A percentile compares a stretch with the other conserved stretches of the same genome.
Evolutionary conservation across 1,140 invertebrate genomes (phyloP).

Genomic region (Zelostemma sp.): DNA sequence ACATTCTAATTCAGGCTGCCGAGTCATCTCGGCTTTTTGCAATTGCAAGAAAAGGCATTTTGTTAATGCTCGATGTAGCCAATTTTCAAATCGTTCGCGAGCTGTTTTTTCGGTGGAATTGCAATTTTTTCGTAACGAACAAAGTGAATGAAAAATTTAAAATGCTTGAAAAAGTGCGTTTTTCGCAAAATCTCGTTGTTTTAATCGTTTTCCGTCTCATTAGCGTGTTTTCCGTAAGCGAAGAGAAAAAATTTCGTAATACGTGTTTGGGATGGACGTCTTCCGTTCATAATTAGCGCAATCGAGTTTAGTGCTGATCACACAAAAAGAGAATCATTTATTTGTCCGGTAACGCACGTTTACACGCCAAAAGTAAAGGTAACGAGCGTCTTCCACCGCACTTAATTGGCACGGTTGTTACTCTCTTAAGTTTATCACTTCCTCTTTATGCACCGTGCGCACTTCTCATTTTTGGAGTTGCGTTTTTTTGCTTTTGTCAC

Average conservation of each 20-base stretch:
- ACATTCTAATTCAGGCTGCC: too few relatives aligned
- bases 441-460: conserved; percentile 17
- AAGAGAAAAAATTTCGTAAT: conserved; percentile 26
- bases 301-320: conserved; percentile 49
- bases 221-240: neutral
- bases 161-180: too few relatives aligned
- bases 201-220: neutral
- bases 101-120: too few relatives aligned
- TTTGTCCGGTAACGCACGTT: conserved; percentile 50
- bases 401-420: conserved; percentile 53
- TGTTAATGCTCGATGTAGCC: too few relatives aligned
- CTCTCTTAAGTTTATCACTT: conserved; percentile 37
- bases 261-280: conserved; percentile 39
- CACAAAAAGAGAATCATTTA: conserved; percentile 60
- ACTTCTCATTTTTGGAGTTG: too few relatives aligned
- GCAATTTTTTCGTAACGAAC: too few relatives aligned
- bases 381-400: conserved; percentile 52
- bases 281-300: conserved; percentile 56
- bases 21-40: too few relatives aligned
- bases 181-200: neutral
- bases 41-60: too few relatives aligned
- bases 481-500: too few relatives aligned
- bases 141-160: too few relatives aligned
- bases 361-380: conserved; percentile 47
- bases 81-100: too few relatives aligned